These are phyloP conservation scores for Crotalus horridus DNA, from an alignment of 2,113 vertebrate species.

Conservation along the genomic window DNA sequence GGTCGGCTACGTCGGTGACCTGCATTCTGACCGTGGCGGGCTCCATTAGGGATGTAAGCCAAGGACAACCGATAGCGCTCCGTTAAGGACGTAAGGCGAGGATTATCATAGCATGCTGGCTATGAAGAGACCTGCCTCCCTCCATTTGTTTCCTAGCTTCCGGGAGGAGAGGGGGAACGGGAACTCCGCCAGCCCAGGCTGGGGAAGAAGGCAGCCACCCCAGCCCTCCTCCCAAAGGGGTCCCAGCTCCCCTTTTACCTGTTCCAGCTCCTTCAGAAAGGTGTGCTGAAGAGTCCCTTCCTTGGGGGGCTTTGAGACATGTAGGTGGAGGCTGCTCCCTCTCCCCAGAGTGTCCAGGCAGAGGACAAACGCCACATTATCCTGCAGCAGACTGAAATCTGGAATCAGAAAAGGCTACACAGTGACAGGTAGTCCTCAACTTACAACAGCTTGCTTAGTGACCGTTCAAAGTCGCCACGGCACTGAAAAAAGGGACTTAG, in stretches of 20 bases:
- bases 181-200: not conserved
- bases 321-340: conserved; percentile 83
- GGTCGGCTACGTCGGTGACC: not conserved
- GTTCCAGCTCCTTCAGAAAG: conserved; percentile 89
- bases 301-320: conserved; percentile 95
- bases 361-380: conserved; percentile 95
- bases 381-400: conserved; percentile 98
- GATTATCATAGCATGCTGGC: not conserved
- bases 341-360: conserved; percentile 93
- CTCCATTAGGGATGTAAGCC: not conserved
- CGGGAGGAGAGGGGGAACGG: not conserved
- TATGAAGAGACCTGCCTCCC: not conserved
- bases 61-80: not conserved
- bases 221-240: not conserved
- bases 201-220: not conserved
- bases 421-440: rapidly evolving
- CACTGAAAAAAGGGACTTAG: not conserved
- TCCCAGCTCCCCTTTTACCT: conserved; percentile 62
- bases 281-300: conserved; percentile 88
- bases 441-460: not conserved
- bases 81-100: not conserved
- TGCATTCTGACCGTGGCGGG: not conserved
- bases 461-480: rapidly evolving
- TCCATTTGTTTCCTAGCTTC: not conserved
- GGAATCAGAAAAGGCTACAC: conserved; percentile 29